These are phyloP conservation scores for Tiaroga cobitis DNA, from an alignment of 2,797 vertebrate genomes.

Conservation along the genomic window DNA sequence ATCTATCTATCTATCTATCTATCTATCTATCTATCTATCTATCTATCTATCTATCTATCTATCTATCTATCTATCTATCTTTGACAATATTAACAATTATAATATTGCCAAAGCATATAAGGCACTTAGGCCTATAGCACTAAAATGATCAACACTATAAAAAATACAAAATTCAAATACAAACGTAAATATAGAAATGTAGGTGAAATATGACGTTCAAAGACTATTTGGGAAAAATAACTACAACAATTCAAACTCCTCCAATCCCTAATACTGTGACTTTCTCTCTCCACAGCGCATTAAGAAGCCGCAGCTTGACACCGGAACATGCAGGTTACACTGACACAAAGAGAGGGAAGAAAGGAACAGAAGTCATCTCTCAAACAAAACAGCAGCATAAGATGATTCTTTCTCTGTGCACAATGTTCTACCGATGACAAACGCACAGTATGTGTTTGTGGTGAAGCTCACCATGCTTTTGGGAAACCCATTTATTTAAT, in stretches of 20 bases:
- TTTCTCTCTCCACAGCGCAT: neutral
- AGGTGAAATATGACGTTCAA: neutral
- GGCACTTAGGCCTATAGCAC: too few species aligned
- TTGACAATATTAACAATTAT: neutral
- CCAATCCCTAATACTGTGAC: neutral
- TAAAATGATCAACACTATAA: too few species aligned
- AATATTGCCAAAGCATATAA: neutral
- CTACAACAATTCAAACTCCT: neutral
- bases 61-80: neutral
- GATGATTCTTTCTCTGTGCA: neutral
- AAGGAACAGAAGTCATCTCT: constrained; percentile 1
- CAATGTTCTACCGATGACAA: constrained; percentile 6
- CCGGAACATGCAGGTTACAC: constrained; percentile 33
- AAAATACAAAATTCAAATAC: neutral
- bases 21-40: neutral
- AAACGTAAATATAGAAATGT: too few species aligned
- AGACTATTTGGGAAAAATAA: neutral
- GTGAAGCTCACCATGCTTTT: constrained; percentile 5
- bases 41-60: neutral
- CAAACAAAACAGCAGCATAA: neutral
- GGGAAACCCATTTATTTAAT: neutral
- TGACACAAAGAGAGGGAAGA: constrained; percentile 14
- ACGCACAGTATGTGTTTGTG: neutral
- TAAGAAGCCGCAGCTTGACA: constrained; percentile 9
- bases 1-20: neutral